These are phyloP conservation scores for Campoletis raptor DNA, from an alignment of 2,888 invertebrate genomes.

Conservation along the genomic window DNA sequence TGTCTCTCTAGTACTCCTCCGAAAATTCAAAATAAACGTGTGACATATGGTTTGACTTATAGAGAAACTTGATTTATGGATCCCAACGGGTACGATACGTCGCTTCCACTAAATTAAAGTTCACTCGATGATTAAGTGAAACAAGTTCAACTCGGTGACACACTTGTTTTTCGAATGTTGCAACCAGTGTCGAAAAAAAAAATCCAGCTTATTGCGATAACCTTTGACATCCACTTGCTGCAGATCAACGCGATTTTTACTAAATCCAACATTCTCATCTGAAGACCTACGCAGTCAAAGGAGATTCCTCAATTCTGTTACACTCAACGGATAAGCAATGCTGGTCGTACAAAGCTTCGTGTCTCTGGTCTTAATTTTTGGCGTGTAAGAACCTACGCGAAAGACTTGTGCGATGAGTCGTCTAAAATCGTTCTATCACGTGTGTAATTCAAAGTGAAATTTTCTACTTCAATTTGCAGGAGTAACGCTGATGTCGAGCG, in stretches of 20 bases:
- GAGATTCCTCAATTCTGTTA: background rate
- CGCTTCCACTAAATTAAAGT: background rate
- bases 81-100: background rate
- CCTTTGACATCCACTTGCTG: slow-evolving; percentile 21
- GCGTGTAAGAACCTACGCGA: slow-evolving; percentile 36
- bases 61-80: background rate
- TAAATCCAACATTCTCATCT: background rate
- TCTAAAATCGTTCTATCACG: background rate
- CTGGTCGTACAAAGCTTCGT: background rate
- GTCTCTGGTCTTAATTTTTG: slow-evolving; percentile 22
- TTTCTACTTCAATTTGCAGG: slow-evolving; percentile 25
- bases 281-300: background rate
- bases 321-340: slow-evolving; percentile 10
- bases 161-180: background rate
- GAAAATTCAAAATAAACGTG: background rate
- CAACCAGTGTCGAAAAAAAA: background rate
- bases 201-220: slow-evolving; percentile 34
- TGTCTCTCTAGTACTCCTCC: background rate
- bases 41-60: background rate
- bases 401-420: slow-evolving; percentile 14
- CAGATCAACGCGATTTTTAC: background rate
- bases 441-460: slow-evolving; percentile 14
- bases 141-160: background rate
- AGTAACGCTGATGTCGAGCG: slow-evolving; percentile 4
- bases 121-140: background rate